Conservation (phyloP, 1,140 invertebrate species). For the Steinernema khuongi region DNA sequence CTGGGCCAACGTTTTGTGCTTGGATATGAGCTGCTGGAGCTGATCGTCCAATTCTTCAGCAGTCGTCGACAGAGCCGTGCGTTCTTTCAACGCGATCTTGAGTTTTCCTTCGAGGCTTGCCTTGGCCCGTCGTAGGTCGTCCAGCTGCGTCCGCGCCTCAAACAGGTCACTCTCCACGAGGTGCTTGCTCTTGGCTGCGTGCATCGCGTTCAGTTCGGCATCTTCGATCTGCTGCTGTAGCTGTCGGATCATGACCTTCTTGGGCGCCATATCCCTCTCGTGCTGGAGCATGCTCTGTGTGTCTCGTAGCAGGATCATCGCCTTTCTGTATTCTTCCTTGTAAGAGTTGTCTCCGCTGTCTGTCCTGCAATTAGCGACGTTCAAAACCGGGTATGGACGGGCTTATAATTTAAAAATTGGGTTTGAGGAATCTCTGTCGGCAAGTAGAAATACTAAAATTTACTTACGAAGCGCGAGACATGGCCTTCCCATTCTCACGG, state of each 20-base stretch:
- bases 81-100: slow-evolving; percentile 16
- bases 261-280: slow-evolving; percentile 29
- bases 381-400: slow-evolving; percentile 23
- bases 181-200: slow-evolving; percentile 25
- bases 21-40: neutral
- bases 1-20: slow-evolving; percentile 1
- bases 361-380: slow-evolving; percentile 15
- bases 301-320: slow-evolving; percentile 37
- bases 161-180: slow-evolving; percentile 29
- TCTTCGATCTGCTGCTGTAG: slow-evolving; percentile 28
- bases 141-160: slow-evolving; percentile 24
- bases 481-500: slow-evolving; percentile 1
- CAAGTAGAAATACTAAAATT: slow-evolving; percentile 12
- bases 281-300: slow-evolving; percentile 36
- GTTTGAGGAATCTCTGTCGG: neutral
- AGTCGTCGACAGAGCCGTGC: neutral
- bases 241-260: slow-evolving; percentile 22
- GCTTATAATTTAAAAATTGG: neutral
- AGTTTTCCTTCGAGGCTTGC: slow-evolving; percentile 26
- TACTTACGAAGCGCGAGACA: neutral
- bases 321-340: slow-evolving; percentile 36
- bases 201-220: slow-evolving; percentile 23
- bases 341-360: slow-evolving; percentile 25
- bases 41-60: neutral
- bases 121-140: slow-evolving; percentile 8